phyloP scores from a whole-genome alignment of 53 echinoderm and acorn worm genomes.

The Antedon mediterranea region DNA sequence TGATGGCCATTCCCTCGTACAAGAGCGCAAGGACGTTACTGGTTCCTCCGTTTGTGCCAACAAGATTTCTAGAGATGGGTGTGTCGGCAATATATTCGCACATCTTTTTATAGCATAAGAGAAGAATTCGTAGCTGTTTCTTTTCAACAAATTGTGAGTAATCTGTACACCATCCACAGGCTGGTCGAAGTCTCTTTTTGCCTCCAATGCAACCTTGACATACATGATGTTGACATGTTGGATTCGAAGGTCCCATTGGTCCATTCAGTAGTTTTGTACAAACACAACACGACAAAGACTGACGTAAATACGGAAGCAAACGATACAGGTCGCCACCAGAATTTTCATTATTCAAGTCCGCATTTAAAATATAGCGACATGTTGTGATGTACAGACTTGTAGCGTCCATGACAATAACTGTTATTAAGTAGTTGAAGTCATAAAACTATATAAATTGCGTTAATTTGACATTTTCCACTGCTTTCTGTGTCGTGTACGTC shows the following conservation, averaged over 20 bases:
- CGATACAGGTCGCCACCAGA: slow-evolving; percentile 97
- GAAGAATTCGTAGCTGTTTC: slow-evolving; percentile 67
- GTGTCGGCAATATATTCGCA: slow-evolving; percentile 97
- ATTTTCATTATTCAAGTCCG: slow-evolving; percentile 75
- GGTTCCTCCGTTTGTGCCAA: slow-evolving; percentile 68
- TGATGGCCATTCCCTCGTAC: slow-evolving; percentile 89
- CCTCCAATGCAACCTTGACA: slow-evolving; percentile 78
- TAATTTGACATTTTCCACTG: not conserved
- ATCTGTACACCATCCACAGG: slow-evolving; percentile 97
- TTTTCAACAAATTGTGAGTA: slow-evolving; percentile 67
- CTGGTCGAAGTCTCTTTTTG: slow-evolving; percentile 86
- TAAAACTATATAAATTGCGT: no score
- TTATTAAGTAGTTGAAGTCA: not conserved
- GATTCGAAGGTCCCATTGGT: slow-evolving; percentile 80
- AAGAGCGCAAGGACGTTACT: slow-evolving; percentile 57
- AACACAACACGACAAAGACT: slow-evolving; percentile 97
- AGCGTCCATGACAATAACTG: slow-evolving; percentile 55
- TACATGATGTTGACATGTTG: slow-evolving; percentile 94
- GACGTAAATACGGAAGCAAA: slow-evolving; percentile 84
- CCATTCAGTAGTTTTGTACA: slow-evolving; percentile 68
- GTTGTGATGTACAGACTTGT: slow-evolving; percentile 94
- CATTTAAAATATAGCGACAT: slow-evolving; percentile 91
- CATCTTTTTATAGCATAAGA: slow-evolving; percentile 89
- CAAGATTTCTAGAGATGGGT: slow-evolving; percentile 85
- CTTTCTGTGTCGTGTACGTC: no score